Percentiles rank a stretch among this genome's conserved stretches.
Evolutionary conservation across 2,888 invertebrate species (phyloP).

Genomic region (Cremastinae sp.): DNA sequence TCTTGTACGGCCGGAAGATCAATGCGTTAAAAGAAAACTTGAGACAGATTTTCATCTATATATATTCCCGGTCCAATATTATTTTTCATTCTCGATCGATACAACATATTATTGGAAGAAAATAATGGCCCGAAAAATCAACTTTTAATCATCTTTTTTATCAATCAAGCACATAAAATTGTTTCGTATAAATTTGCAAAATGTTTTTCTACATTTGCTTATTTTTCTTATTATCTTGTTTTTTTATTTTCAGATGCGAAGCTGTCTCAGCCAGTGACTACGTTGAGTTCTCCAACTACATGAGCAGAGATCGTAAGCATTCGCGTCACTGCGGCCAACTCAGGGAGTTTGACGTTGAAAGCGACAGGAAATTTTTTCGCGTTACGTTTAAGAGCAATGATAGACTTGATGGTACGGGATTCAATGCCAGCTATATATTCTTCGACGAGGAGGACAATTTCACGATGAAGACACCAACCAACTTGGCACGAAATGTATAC

Average conservation of each 20-base stretch:
- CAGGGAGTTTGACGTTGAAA: slow-evolving; percentile 90
- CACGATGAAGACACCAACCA: slow-evolving; percentile 80
- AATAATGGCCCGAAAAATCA: too few species aligned
- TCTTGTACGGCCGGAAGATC: slow-evolving; percentile 28
- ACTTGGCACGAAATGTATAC: slow-evolving; percentile 64
- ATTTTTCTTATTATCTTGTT: slow-evolving; percentile 19
- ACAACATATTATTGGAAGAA: neutral
- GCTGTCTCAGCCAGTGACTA: slow-evolving; percentile 96
- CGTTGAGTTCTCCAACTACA: slow-evolving; percentile 97
- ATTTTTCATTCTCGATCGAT: slow-evolving; percentile 18
- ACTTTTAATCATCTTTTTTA: too few species aligned
- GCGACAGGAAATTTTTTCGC: slow-evolving; percentile 95
- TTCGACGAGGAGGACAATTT: slow-evolving; percentile 85
- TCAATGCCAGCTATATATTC: slow-evolving; percentile 95
- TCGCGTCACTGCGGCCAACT: slow-evolving; percentile 93
- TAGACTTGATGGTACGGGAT: slow-evolving; percentile 95
- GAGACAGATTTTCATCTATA: slow-evolving; percentile 35
- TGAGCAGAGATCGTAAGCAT: slow-evolving; percentile 94
- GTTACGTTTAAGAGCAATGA: slow-evolving; percentile 97
- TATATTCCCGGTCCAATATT: slow-evolving; percentile 8
- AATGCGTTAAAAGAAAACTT: slow-evolving; percentile 23
- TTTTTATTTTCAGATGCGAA: slow-evolving; percentile 92
- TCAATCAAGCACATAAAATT: too few species aligned
- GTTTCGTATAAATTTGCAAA: neutral
- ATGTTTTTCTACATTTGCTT: neutral